A percentile compares a stretch with the other conserved stretches of the same genome.
These are phyloP conservation scores for Gambusia affinis DNA, from an alignment of 2,113 vertebrate species.

Conservation along the genomic window DNA sequence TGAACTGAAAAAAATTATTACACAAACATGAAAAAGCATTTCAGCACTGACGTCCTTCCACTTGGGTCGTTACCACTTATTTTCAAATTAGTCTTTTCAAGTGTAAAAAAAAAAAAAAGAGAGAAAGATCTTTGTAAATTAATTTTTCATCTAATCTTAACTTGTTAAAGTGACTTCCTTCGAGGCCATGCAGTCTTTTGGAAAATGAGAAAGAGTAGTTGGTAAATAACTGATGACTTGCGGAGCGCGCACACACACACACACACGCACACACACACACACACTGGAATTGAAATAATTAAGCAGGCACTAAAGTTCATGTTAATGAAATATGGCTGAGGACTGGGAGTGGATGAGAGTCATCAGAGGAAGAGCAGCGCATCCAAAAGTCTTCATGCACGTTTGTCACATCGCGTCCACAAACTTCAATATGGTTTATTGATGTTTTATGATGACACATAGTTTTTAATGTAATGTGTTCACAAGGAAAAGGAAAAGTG, in stretches of 20 bases:
- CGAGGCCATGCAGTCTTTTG: background rate
- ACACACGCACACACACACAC: no score
- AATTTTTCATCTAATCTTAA: background rate
- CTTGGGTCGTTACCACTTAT: background rate
- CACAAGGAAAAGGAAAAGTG: no score
- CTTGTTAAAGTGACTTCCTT: background rate
- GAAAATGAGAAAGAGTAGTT: background rate
- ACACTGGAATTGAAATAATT: background rate
- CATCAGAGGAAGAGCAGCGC: background rate
- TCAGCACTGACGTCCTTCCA: background rate
- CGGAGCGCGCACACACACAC: no score
- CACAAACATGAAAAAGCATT: background rate
- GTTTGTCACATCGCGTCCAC: no score
- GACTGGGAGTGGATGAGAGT: background rate
- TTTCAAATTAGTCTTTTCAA: background rate
- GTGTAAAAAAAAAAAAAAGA: background rate
- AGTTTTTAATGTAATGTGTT: no score
- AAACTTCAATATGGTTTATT: background rate
- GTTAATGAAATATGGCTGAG: background rate
- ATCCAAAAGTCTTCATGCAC: background rate
- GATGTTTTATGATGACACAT: background rate
- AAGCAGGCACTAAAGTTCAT: background rate
- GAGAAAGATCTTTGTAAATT: background rate
- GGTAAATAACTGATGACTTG: background rate
- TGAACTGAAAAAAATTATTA: background rate